Conservation (phyloP, 2,113 vertebrate species). For the Hemibagrus wyckioides region DNA sequence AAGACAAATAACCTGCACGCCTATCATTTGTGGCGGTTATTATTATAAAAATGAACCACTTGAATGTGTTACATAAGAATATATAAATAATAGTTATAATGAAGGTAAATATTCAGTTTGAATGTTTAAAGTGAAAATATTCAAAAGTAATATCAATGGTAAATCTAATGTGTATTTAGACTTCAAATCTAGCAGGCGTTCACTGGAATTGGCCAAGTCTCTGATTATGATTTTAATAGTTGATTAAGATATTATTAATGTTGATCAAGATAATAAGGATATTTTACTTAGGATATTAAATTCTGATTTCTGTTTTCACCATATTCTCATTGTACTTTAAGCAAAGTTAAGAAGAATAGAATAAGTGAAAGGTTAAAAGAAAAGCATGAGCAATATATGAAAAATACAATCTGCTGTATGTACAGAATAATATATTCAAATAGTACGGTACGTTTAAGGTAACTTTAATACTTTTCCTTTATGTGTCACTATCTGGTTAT, state of each 20-base stretch:
- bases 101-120: neutral
- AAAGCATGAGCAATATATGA: neutral
- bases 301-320: neutral
- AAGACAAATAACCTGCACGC: neutral
- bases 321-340: neutral
- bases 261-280: neutral
- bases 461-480: neutral
- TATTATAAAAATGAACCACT: neutral
- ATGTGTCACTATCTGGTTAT: neutral
- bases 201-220: neutral
- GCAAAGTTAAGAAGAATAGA: neutral
- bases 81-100: neutral
- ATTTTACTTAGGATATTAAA: neutral
- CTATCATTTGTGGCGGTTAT: neutral
- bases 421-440: neutral
- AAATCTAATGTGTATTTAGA: neutral
- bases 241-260: neutral
- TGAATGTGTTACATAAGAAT: neutral
- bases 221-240: neutral
- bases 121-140: neutral
- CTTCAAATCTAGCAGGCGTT: neutral
- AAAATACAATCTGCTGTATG: neutral
- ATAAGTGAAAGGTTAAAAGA: neutral
- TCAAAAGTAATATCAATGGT: neutral
- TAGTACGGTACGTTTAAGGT: neutral